Evolutionary conservation across 2,113 vertebrate species (phyloP).

Genomic region (Abramis brama): DNA sequence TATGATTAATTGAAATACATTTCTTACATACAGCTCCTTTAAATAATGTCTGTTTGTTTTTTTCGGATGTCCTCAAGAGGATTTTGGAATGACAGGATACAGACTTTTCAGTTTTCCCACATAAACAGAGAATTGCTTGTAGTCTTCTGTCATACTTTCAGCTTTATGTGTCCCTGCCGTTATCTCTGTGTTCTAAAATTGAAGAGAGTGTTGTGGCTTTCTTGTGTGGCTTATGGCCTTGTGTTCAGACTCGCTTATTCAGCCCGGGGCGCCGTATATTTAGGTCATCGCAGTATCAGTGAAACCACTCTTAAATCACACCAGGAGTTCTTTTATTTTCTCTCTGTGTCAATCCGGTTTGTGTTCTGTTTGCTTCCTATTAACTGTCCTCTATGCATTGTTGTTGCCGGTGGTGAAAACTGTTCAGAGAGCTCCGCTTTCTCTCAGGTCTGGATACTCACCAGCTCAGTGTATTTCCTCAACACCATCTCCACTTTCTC

Average conservation of each 20-base stretch:
- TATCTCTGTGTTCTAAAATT: slow-evolving; percentile 21
- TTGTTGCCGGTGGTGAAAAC: slow-evolving; percentile 4
- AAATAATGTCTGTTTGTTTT: neutral
- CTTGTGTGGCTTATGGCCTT: slow-evolving; percentile 34
- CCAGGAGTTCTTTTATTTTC: slow-evolving; percentile 25
- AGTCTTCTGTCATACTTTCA: neutral
- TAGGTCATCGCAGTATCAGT: slow-evolving; percentile 54
- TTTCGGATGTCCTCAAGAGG: neutral
- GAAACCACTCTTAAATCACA: slow-evolving; percentile 47
- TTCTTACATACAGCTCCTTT: no score
- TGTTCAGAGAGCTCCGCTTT: neutral
- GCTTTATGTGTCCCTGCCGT: neutral
- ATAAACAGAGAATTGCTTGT: neutral
- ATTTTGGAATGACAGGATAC: neutral
- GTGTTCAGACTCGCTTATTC: slow-evolving; percentile 16
- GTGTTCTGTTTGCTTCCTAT: slow-evolving; percentile 32
- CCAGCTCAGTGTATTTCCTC: slow-evolving; percentile 89
- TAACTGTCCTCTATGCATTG: neutral
- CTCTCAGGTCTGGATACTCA: slow-evolving; percentile 71
- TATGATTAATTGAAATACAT: no score
- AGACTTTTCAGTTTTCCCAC: neutral
- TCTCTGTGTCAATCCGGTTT: slow-evolving; percentile 14
- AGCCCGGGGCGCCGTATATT: slow-evolving; percentile 46
- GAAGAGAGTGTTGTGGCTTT: slow-evolving; percentile 9
- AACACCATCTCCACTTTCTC: slow-evolving; percentile 86